Percentiles rank a stretch among this genome's conserved stretches.
Conservation (phyloP, 1,140 invertebrate species). For the Samia ricini region DNA sequence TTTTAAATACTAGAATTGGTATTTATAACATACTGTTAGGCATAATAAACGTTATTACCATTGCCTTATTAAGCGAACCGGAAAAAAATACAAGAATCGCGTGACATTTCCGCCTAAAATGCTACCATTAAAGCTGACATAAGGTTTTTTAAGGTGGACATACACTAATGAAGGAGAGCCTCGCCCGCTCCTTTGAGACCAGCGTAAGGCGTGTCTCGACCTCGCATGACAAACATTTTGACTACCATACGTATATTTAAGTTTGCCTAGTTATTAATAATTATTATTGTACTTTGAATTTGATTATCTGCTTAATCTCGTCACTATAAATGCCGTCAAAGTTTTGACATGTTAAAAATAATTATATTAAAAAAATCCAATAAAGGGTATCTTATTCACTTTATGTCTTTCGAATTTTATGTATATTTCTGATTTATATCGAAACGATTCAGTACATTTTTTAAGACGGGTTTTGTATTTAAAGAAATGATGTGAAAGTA, state of each 20-base stretch:
- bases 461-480: too few relatives aligned
- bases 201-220: constrained; percentile 43
- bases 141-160: constrained; percentile 61
- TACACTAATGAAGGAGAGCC: constrained; percentile 62
- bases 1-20: too few relatives aligned
- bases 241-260: constrained; percentile 14
- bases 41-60: background rate
- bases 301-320: too few relatives aligned
- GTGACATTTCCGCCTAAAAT: constrained; percentile 48
- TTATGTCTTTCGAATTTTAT: too few relatives aligned
- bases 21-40: background rate
- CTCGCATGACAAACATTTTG: constrained; percentile 29
- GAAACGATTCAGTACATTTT: too few relatives aligned
- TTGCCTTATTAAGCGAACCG: background rate
- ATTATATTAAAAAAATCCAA: too few relatives aligned
- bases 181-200: constrained; percentile 71
- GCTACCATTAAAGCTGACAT: constrained; percentile 59
- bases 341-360: too few relatives aligned
- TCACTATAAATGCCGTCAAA: too few relatives aligned
- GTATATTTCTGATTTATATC: too few relatives aligned
- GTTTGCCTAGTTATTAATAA: background rate
- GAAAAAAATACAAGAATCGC: constrained; percentile 42
- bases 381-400: too few relatives aligned
- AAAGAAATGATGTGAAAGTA: too few relatives aligned
- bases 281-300: too few relatives aligned